Evolutionary conservation across 2,797 vertebrate genomes (phyloP), one percentile per base, ranked within the genome.

Genomic region (Periparus ater): DNA sequence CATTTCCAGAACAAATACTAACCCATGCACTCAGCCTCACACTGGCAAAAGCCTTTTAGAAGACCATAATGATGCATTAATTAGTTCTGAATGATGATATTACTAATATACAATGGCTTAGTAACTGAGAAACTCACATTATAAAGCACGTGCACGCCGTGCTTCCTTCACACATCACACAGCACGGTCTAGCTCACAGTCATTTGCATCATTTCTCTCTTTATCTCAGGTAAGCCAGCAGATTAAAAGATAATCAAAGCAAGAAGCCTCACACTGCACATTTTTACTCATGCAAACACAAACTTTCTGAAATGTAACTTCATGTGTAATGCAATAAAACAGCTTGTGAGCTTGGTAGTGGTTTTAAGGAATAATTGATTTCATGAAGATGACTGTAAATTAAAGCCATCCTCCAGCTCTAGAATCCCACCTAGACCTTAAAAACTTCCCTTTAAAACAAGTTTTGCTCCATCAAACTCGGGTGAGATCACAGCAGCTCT

Each of bases 81-180:
- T 95, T 96, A 96, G 48, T 34, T 58, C 77, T 91, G 90, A 95
- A 93, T 90, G 38, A 92, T 96, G 93, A 84, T 75, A 86, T 81
- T 75, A 76, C 76, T 93, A 88, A 92, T 92, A 81, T 3, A 44
- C 4, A 9, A 42, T 58, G 89, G 68, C 89, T 93, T 62, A 70
- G 73, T 82, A 53, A 82, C 88, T 32, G 80, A 79, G 91, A 86
- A 91, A 80, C 40, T 87, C 86, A 29, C 81, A 92, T 77, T 79
- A 94, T n/a, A n/a, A 74, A 71, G 86, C 88, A 81, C 48, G 6
- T 38, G 76, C 34, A 70, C 48, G 73, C 70, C 0, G 0, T 50
- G 57, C 88, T 89, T 72, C 54, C 79, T 83, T 92, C 91, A 62
- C 82, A 29, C 74, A 83, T 92, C 91, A 62, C 82, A 29, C 74